Evolutionary conservation across 2,113 vertebrate species (phyloP), one percentile per base, ranked within the genome.

Genomic region (Etheostoma cragini): DNA sequence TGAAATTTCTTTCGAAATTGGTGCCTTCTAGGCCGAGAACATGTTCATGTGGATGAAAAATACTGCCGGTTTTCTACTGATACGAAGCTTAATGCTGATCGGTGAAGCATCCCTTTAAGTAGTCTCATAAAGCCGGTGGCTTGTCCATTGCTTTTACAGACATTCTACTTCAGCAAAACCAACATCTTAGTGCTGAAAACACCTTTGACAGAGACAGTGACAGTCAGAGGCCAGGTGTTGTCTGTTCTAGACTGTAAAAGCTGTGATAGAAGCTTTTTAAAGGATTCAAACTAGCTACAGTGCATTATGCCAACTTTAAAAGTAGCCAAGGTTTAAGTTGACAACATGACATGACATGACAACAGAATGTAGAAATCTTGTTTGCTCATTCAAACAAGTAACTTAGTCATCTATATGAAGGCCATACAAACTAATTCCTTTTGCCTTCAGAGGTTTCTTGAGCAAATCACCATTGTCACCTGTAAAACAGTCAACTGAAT

Each of bases 401-500:
- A n/a, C 53, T 22, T 13, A 22, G n/a, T 60, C 30, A 66, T 67
- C 42, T 72, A 73, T 60, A 66, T 60, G n/a, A 52, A 58, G 30
- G 33, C n/a, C 22, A 74, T 46, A 22, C 61, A 81, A 67, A 60
- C 22, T 15, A 33, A 65, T 73, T 38, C 35, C 42, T 21, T 52
- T 83, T 42, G 16, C 61, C 50, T 49, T 49, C 16, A 13, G 0
- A 49, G 26, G 30, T 47, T 61, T 78, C 50, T 73, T 42, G 14
- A 72, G 68, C 11, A 73, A 66, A 56, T 75, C 15, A 63, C 21
- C 47, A 49, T 47, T 10, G 54, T 24, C 38, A 42, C 38, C 50
- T 67, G 60, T 24, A 45, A 64, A 87, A 73, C 62, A 80, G 72
- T 49, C 38, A 62, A 38, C 49, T 45, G 30, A 35, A 72, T 64